Conservation (phyloP, 2,888 invertebrate species). For the Drosophila sordidula region DNA sequence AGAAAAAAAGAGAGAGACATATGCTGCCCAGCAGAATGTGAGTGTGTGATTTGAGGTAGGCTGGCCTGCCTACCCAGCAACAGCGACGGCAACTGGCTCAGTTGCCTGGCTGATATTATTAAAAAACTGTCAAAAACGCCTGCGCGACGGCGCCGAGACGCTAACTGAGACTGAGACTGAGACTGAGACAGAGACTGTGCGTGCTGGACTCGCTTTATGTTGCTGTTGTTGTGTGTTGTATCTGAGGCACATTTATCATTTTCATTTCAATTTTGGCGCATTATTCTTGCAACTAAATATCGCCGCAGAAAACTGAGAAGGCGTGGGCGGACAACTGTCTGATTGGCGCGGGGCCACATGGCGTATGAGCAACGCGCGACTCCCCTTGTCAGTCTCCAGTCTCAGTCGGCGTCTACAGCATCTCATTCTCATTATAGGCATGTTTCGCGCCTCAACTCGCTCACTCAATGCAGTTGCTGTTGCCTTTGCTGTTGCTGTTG, state of each 20-base stretch:
- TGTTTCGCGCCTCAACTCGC: constrained; percentile 58
- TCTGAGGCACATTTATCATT: constrained; percentile 79
- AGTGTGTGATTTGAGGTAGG: constrained; percentile 70
- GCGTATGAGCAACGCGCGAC: constrained; percentile 76
- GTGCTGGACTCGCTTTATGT: constrained; percentile 53
- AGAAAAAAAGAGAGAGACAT: constrained; percentile 14
- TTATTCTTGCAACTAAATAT: constrained; percentile 76
- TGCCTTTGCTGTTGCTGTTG: constrained; percentile 19
- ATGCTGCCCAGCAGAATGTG: constrained; percentile 27
- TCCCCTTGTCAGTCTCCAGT: constrained; percentile 42
- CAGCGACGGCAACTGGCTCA: constrained; percentile 29
- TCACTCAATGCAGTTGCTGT: constrained; percentile 42
- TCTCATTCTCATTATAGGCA: constrained; percentile 68
- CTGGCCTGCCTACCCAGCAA: constrained; percentile 57
- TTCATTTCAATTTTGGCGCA: constrained; percentile 78
- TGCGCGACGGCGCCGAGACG: constrained; percentile 66
- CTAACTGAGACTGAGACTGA: constrained; percentile 32
- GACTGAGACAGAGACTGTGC: constrained; percentile 57
- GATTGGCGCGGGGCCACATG: constrained; percentile 79
- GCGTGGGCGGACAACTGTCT: constrained; percentile 81
- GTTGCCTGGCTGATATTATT: constrained; percentile 72
- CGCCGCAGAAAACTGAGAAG: constrained; percentile 33
- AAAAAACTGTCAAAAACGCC: constrained; percentile 80
- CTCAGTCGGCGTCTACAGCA: constrained; percentile 27
- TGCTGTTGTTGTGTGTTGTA: constrained; percentile 48